Evolutionary conservation across 2,797 vertebrate species (phyloP), one percentile per base, ranked within the genome.

Genomic region (Scomberomorus guttatus): DNA sequence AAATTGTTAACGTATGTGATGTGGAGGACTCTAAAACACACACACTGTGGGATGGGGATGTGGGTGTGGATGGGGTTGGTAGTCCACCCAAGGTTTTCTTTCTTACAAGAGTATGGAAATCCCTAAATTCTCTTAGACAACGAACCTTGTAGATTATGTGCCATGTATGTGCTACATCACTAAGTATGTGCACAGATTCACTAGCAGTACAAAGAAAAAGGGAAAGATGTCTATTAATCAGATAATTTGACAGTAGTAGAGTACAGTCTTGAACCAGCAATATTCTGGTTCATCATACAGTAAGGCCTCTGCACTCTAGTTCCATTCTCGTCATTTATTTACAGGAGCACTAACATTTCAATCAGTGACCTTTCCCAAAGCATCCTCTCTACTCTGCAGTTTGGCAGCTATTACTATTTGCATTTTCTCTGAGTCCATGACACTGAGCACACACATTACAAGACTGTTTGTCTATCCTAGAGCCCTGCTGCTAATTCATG

Each of bases 281-380:
- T n/a, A 52, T 37, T 50, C 24, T 57, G 51, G 25, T 55, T 14
- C 5, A 18, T 67, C 8, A 50, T 25, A 25, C 9, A 54, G 18
- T 52, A 24, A 39, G 44, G 52, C 42, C 32, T 24, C 42, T 50
- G 44, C 29, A 12, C 29, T 25, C 48, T 12, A 17, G 27, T 11
- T 18, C n/a, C 14, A 27, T 57, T 59, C 18, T 17, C n/a, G 52
- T 55, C 3, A 58, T 71, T 64, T 62, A 71, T 64, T 77, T 14
- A 71, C 24, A 58, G 12, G 9, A 64, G 32, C 18, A 22, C 32
- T 24, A 42, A 64, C 32, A 55, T 63, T 51, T 51, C 44, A 50
- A 32, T 65, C 60, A 64, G 59, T 57, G 54, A 57, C 67, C 54
- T 57, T 77, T 57, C 59, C 50, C 67, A 4, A 9, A 64, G 32